Percentiles rank a stretch among this genome's conserved stretches.
phyloP scores from a whole-genome alignment of 1,140 invertebrate species.

The Drosophila fuyamai region DNA sequence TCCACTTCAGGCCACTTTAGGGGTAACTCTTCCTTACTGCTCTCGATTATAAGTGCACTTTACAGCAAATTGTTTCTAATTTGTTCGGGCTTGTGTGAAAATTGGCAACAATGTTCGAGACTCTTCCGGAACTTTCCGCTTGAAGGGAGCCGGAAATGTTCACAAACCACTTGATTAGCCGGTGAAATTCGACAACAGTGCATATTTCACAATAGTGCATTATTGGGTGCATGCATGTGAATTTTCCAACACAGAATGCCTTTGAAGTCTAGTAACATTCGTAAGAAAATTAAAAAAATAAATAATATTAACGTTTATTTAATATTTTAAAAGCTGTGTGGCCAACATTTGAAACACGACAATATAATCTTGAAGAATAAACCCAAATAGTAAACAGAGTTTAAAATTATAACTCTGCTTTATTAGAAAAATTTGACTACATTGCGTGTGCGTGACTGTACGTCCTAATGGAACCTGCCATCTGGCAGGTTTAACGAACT shows the following conservation, averaged over 20 bases:
- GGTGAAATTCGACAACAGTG: constrained; percentile 36
- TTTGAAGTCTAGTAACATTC: neutral
- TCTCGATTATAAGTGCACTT: constrained; percentile 57
- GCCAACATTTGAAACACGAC: too few species aligned
- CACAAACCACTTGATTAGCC: constrained; percentile 38
- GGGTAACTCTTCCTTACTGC: neutral
- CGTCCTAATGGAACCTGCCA: neutral
- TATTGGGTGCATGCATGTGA: constrained; percentile 12
- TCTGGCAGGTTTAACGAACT: constrained; percentile 31
- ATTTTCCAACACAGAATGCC: neutral
- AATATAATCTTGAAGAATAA: too few species aligned
- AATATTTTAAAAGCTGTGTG: too few species aligned
- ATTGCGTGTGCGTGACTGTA: constrained; percentile 10
- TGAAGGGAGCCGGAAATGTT: constrained; percentile 7
- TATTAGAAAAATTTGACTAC: neutral
- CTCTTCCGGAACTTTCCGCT: constrained; percentile 3
- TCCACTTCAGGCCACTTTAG: constrained; percentile 17
- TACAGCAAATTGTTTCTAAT: constrained; percentile 69
- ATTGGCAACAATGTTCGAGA: constrained; percentile 50
- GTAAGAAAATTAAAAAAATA: too few species aligned
- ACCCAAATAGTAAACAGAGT: too few species aligned
- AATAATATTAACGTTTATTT: too few species aligned
- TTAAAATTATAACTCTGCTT: too few species aligned
- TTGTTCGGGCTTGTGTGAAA: constrained; percentile 33
- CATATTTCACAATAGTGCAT: constrained; percentile 4